Evolutionary conservation across 2,888 invertebrate species (phyloP).

Genomic region (Cremastobaeus sp.): DNA sequence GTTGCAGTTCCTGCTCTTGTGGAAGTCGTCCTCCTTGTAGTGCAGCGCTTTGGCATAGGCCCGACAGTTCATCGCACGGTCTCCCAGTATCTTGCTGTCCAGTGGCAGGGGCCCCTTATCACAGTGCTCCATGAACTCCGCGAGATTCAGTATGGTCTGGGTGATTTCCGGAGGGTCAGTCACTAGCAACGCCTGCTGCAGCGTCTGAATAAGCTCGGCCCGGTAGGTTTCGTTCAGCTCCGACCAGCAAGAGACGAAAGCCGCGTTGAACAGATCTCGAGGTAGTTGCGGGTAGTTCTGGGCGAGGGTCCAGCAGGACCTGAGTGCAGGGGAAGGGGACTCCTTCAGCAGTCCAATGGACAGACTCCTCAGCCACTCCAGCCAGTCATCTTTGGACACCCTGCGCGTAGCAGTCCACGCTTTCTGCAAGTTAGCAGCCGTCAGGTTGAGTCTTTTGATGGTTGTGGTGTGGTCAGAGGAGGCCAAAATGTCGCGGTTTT

Average conservation of each 20-base stretch:
- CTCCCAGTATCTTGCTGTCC: conserved; percentile 91
- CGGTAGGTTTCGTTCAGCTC: conserved; percentile 91
- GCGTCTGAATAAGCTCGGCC: conserved; percentile 89
- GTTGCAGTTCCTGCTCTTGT: conserved; percentile 88
- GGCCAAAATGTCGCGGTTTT: conserved; percentile 85
- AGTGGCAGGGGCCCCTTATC: conserved; percentile 96
- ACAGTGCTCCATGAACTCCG: conserved; percentile 99
- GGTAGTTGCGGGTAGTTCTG: conserved; percentile 97
- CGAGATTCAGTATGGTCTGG: conserved; percentile 96
- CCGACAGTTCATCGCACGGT: conserved; percentile 96
- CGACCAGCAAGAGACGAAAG: conserved; percentile 99
- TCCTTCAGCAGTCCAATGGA: conserved; percentile 96
- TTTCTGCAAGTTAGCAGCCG: conserved; percentile 89
- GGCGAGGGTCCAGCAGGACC: conserved; percentile 94
- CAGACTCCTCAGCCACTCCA: conserved; percentile 95
- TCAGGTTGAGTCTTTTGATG: conserved; percentile 90
- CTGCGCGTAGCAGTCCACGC: conserved; percentile 95
- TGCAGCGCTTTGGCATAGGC: conserved; percentile 90
- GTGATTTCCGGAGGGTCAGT: conserved; percentile 97
- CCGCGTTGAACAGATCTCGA: conserved; percentile 97
- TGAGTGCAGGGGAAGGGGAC: conserved; percentile 95
- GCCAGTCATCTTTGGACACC: conserved; percentile 99
- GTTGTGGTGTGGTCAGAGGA: conserved; percentile 85
- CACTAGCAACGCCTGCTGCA: conserved; percentile 93
- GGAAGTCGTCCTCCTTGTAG: conserved; percentile 96